phyloP scores from a whole-genome alignment of 2,888 invertebrate species.

The Athalia cordata region DNA sequence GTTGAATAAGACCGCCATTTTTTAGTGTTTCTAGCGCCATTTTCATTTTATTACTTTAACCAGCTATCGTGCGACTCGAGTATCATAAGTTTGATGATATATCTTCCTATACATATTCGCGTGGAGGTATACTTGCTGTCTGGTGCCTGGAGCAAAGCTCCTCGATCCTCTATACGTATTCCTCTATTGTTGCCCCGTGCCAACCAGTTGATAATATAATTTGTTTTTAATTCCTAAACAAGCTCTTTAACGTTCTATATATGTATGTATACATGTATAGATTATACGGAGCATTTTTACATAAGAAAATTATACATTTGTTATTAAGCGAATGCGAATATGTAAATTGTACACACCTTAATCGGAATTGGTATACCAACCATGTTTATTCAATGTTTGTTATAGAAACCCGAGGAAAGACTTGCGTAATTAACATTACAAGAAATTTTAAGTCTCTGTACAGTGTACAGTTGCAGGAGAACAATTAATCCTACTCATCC shows the following conservation, averaged over 20 bases:
- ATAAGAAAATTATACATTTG: no score
- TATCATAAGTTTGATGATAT: neutral
- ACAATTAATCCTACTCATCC: no score
- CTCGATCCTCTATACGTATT: neutral
- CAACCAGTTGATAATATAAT: neutral
- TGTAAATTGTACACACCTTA: neutral
- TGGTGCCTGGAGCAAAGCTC: slow-evolving; percentile 53
- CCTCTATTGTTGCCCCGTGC: no score
- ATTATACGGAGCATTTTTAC: no score
- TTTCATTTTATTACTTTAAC: slow-evolving; percentile 49
- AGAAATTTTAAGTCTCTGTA: neutral
- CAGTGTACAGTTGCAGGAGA: no score
- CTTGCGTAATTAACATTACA: neutral
- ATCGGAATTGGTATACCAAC: neutral
- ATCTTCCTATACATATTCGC: neutral
- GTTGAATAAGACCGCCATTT: slow-evolving; percentile 18
- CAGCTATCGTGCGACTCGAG: slow-evolving; percentile 47
- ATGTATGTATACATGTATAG: neutral
- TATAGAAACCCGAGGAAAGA: neutral
- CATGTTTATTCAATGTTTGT: neutral
- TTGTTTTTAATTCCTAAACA: neutral
- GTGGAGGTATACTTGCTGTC: slow-evolving; percentile 55
- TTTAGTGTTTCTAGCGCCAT: slow-evolving; percentile 15
- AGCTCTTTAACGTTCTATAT: neutral
- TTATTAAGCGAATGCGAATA: no score